Conservation (phyloP, 1,140 invertebrate species). For the Batillaria attramentaria region DNA sequence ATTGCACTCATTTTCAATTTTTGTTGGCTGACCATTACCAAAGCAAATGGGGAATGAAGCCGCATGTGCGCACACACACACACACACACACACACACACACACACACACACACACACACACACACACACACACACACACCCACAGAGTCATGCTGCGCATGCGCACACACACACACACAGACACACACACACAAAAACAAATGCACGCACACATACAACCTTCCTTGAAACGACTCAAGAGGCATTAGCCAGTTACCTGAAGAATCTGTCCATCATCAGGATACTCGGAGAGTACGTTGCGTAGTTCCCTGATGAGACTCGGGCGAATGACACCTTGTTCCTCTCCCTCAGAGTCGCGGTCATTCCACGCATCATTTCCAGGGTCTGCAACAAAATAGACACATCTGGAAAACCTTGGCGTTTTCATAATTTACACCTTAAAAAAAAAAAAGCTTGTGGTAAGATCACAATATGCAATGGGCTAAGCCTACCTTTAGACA, state of each 20-base stretch:
- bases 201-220: not conserved
- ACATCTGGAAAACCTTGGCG: no score
- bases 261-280: slow-evolving; percentile 38
- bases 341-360: slow-evolving; percentile 33
- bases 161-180: not conserved
- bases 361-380: no score
- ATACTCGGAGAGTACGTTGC: slow-evolving; percentile 33
- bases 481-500: no score
- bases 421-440: no score
- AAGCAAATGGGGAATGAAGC: no score
- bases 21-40: no score
- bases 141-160: not conserved
- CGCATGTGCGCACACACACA: no score
- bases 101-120: not conserved
- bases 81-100: not conserved
- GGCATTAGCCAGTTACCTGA: slow-evolving; percentile 74
- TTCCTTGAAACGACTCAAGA: not conserved
- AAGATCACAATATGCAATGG: no score
- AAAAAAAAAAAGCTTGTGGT: no score
- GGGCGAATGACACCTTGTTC: slow-evolving; percentile 14
- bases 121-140: not conserved
- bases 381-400: no score
- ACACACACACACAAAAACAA: not conserved
- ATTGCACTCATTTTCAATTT: no score
- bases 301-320: slow-evolving; percentile 25